Evolutionary conservation across 2,888 invertebrate genomes (phyloP).

Genomic region (Agonopterix arenella): DNA sequence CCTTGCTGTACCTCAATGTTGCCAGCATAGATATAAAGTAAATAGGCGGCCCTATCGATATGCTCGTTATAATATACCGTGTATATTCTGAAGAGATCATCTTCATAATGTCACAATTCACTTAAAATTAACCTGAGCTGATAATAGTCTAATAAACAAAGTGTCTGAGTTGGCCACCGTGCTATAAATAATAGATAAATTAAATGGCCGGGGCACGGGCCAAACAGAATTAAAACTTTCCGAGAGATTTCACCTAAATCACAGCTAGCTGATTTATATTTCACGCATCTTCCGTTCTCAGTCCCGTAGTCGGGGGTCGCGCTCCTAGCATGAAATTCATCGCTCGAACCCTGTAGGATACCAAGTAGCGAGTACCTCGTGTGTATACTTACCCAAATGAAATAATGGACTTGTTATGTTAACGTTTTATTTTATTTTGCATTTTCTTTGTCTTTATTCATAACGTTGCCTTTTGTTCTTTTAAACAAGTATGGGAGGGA

Average conservation of each 20-base stretch:
- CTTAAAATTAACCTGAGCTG: constrained; percentile 4
- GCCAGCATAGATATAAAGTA: too few species aligned
- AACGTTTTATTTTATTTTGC: too few species aligned
- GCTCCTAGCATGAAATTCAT: constrained; percentile 1
- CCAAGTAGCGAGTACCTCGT: constrained; percentile 1
- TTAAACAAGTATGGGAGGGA: too few species aligned
- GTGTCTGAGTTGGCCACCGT: constrained; percentile 45
- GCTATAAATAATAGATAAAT: constrained; percentile 66
- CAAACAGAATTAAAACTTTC: constrained; percentile 68
- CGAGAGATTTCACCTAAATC: constrained; percentile 61
- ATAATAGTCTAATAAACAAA: constrained; percentile 44
- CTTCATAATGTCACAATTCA: not conserved
- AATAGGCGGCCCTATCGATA: too few species aligned
- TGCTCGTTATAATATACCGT: too few species aligned
- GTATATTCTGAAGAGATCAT: too few species aligned
- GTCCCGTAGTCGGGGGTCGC: constrained; percentile 13
- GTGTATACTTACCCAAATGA: constrained; percentile 4
- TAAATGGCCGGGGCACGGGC: constrained; percentile 45
- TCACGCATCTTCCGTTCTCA: constrained; percentile 49
- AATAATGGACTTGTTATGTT: constrained; percentile 7
- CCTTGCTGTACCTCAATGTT: too few species aligned
- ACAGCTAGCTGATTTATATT: constrained; percentile 62
- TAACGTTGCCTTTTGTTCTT: too few species aligned
- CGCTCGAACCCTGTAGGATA: not conserved
- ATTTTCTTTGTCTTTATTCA: too few species aligned